phyloP scores from a whole-genome alignment of 2,888 invertebrate species.

The Lasiommata megera region DNA sequence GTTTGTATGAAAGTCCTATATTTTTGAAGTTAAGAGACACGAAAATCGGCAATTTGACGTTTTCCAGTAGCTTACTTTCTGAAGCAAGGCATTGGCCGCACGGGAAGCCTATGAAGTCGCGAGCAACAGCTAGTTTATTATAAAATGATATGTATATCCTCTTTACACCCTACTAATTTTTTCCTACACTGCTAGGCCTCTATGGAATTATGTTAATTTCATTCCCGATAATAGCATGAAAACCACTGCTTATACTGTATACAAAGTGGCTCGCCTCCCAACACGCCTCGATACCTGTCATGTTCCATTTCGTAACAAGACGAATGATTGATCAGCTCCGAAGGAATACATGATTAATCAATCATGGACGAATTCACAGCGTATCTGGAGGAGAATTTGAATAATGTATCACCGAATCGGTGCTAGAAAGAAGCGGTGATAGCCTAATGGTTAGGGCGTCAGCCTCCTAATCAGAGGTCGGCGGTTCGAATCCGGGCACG shows the following conservation, averaged over 20 bases:
- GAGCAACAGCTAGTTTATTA: no score
- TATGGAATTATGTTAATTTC: background rate
- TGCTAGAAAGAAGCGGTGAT: no score
- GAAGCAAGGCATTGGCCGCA: no score
- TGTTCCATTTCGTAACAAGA: constrained; percentile 25
- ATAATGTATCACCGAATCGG: constrained; percentile 1
- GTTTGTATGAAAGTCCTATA: no score
- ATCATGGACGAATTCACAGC: background rate
- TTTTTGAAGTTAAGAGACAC: no score
- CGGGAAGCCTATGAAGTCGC: no score
- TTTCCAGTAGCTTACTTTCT: no score
- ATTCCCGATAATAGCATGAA: background rate
- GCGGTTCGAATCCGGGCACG: no score
- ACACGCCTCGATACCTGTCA: constrained; percentile 24
- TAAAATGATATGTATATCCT: no score
- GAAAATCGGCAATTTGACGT: no score
- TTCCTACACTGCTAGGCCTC: background rate
- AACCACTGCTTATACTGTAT: background rate
- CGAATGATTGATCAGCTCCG: constrained; percentile 10
- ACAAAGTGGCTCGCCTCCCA: constrained; percentile 8
- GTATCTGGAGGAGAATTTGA: constrained; percentile 10
- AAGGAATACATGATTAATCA: constrained; percentile 12
- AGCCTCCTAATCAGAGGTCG: no score
- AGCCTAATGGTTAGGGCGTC: no score
- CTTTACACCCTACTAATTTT: background rate